These are phyloP conservation scores for Chalcis sispes DNA, from an alignment of 2,888 invertebrate genomes.

Conservation along the genomic window DNA sequence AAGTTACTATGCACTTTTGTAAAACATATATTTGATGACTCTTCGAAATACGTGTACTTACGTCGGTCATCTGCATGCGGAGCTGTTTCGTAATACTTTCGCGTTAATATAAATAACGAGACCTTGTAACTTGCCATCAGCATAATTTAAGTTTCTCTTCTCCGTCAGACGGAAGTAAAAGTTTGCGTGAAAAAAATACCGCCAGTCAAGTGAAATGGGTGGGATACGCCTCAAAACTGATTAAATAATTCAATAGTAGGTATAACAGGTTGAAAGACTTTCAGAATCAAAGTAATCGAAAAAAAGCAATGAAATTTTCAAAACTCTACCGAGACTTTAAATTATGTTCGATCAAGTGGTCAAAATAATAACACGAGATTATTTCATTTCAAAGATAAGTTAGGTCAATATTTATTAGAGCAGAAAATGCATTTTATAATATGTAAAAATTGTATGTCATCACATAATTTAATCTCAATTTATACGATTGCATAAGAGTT, in stretches of 20 bases:
- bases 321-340: too few species aligned
- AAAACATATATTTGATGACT: constrained; percentile 25
- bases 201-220: background rate
- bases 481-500: too few species aligned
- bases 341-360: too few species aligned
- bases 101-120: constrained; percentile 51
- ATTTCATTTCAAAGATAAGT: too few species aligned
- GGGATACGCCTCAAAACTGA: constrained; percentile 10
- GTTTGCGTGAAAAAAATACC: constrained; percentile 23
- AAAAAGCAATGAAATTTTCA: too few species aligned
- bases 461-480: too few species aligned
- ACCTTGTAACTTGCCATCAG: constrained; percentile 47
- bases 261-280: too few species aligned
- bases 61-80: constrained; percentile 25
- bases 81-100: constrained; percentile 50
- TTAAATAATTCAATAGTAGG: background rate
- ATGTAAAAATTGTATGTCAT: too few species aligned
- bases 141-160: constrained; percentile 51
- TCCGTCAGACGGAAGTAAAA: constrained; percentile 44
- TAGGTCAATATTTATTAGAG: too few species aligned
- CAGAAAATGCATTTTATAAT: too few species aligned
- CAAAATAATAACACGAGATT: too few species aligned
- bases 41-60: constrained; percentile 39
- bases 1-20: constrained; percentile 16
- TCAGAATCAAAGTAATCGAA: too few species aligned